These are phyloP conservation scores for Bombyx mandarina DNA, from an alignment of 1,140 invertebrate species.

Conservation along the genomic window DNA sequence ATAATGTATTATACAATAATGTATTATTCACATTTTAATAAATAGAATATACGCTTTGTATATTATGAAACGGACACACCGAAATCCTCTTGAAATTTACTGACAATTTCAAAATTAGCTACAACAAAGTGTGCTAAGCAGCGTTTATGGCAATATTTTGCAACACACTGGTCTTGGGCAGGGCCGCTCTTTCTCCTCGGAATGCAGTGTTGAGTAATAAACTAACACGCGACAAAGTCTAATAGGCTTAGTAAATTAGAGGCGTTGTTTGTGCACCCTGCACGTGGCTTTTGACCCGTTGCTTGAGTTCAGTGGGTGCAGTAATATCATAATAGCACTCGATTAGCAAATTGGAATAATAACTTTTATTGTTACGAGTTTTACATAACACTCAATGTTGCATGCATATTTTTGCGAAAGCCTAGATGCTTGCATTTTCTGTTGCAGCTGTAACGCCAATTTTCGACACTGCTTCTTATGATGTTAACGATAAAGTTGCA, in stretches of 20 bases:
- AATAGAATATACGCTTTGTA: not conserved
- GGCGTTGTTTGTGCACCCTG: not conserved
- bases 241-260: not conserved
- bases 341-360: too few relatives aligned
- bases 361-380: too few relatives aligned
- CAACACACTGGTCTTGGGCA: slow-evolving; percentile 42
- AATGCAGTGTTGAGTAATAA: slow-evolving; percentile 27
- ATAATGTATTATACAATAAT: too few relatives aligned
- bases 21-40: too few relatives aligned
- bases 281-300: not conserved
- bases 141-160: slow-evolving; percentile 41
- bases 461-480: too few relatives aligned
- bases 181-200: slow-evolving; percentile 54
- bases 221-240: slow-evolving; percentile 3
- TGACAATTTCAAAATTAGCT: slow-evolving; percentile 47
- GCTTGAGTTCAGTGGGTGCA: not conserved
- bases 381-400: too few relatives aligned
- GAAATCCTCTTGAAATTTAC: slow-evolving; percentile 44
- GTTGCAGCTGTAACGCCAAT: too few relatives aligned
- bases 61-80: slow-evolving; percentile 24
- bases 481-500: too few relatives aligned
- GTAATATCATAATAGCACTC: too few relatives aligned
- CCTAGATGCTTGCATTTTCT: too few relatives aligned
- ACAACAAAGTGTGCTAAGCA: slow-evolving; percentile 36
- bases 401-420: too few relatives aligned